phyloP scores from a whole-genome alignment of 2,888 invertebrate species.

The Tryphoninae sp. region DNA sequence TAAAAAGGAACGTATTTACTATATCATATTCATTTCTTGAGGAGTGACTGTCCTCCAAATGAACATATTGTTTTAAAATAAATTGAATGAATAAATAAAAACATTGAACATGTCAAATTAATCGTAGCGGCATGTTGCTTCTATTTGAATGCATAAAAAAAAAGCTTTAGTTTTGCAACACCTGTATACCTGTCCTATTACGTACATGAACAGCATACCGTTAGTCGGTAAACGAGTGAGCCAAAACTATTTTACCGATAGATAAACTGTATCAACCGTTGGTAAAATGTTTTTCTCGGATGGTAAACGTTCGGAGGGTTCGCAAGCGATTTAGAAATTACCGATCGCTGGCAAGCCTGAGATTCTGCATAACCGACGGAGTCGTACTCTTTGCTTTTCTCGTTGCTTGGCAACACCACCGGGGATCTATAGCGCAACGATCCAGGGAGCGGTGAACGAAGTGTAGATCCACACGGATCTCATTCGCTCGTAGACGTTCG shows the following conservation, averaged over 20 bases:
- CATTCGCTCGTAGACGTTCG: slow-evolving; percentile 70
- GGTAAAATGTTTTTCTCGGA: too few species aligned
- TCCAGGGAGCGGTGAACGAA: slow-evolving; percentile 21
- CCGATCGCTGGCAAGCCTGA: not conserved
- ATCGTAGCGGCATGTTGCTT: slow-evolving; percentile 6
- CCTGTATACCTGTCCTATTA: too few species aligned
- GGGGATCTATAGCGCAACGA: slow-evolving; percentile 48
- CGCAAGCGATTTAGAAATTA: too few species aligned
- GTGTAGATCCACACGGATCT: slow-evolving; percentile 51
- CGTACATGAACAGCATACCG: too few species aligned
- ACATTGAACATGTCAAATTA: slow-evolving; percentile 73
- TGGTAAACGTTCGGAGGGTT: slow-evolving; percentile 4
- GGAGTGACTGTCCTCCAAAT: slow-evolving; percentile 72
- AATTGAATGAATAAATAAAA: slow-evolving; percentile 77
- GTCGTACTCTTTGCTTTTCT: not conserved
- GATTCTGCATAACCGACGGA: slow-evolving; percentile 16
- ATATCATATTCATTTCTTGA: slow-evolving; percentile 76
- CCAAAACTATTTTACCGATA: too few species aligned
- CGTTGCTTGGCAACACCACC: slow-evolving; percentile 54
- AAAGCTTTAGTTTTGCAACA: too few species aligned
- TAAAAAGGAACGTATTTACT: slow-evolving; percentile 77
- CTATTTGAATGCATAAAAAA: too few species aligned
- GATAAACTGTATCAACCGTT: too few species aligned
- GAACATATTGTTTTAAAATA: slow-evolving; percentile 77
- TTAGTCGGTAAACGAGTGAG: too few species aligned